These are phyloP conservation scores for Mus pahari DNA, from an alignment of 2,113 vertebrate species.

Conservation along the genomic window DNA sequence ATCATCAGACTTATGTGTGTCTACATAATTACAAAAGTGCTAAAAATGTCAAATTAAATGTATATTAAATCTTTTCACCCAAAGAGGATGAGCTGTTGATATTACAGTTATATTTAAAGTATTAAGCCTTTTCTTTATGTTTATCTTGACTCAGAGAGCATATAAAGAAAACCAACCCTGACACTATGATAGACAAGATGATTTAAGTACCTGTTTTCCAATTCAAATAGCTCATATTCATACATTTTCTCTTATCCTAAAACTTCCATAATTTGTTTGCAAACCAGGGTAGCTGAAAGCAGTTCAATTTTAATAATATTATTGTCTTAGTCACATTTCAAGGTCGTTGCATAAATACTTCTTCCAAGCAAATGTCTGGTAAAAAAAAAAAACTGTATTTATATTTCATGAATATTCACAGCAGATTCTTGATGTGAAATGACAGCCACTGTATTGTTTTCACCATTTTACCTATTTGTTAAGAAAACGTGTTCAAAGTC, in stretches of 20 bases:
- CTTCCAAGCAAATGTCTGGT: background rate
- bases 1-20: background rate
- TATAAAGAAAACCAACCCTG: conserved; percentile 34
- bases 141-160: conserved; percentile 14
- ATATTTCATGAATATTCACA: background rate
- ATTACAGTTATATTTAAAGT: conserved; percentile 48
- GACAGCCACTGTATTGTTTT: background rate
- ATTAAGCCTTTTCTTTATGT: conserved; percentile 20
- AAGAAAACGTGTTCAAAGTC: background rate
- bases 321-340: conserved; percentile 16
- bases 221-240: conserved; percentile 50
- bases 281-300: background rate
- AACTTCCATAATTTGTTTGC: background rate
- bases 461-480: background rate
- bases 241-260: conserved; percentile 25
- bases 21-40: background rate
- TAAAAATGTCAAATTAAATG: conserved; percentile 4
- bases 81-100: conserved; percentile 35
- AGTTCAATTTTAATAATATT: background rate
- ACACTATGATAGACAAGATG: conserved; percentile 40
- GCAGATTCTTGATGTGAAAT: background rate
- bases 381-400: background rate
- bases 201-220: conserved; percentile 44
- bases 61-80: conserved; percentile 32
- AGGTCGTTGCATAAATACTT: background rate